These are phyloP conservation scores for Octomys mimax DNA, from an alignment of 2,797 vertebrate genomes.

Conservation along the genomic window DNA sequence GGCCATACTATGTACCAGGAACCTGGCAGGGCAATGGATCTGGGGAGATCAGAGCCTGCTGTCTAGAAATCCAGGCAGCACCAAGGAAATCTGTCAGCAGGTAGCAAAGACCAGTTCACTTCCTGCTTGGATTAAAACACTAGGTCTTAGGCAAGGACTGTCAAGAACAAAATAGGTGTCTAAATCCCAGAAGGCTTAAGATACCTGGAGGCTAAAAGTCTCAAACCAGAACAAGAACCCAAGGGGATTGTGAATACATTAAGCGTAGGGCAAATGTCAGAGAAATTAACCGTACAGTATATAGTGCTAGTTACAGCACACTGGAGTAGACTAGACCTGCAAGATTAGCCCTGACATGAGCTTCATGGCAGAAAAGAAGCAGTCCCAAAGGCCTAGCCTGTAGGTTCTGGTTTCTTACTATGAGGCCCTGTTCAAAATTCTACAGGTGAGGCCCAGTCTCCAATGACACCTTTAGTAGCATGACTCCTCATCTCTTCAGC, in stretches of 20 bases:
- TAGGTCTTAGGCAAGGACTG: neutral
- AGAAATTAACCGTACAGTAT: neutral
- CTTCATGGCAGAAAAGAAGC: neutral
- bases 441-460: neutral
- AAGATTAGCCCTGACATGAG: neutral
- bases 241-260: neutral
- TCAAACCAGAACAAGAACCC: neutral
- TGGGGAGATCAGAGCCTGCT: neutral
- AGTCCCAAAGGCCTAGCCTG: neutral
- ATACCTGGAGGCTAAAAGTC: neutral
- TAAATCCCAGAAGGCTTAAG: conserved; percentile 44
- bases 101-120: neutral
- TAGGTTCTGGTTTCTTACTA: conserved; percentile 7
- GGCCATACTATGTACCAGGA: neutral
- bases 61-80: neutral
- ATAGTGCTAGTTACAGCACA: neutral
- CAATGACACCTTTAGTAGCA: neutral
- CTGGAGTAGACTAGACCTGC: neutral
- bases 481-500: neutral
- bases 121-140: conserved; percentile 31
- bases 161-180: conserved; percentile 11
- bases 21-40: neutral
- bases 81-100: conserved; percentile 12
- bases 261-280: neutral
- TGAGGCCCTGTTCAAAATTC: neutral